A percentile compares a stretch with the other conserved stretches of the same genome.
These are phyloP conservation scores for Ryuthela nishihirai DNA, from an alignment of 2,888 invertebrate genomes.

Conservation along the genomic window DNA sequence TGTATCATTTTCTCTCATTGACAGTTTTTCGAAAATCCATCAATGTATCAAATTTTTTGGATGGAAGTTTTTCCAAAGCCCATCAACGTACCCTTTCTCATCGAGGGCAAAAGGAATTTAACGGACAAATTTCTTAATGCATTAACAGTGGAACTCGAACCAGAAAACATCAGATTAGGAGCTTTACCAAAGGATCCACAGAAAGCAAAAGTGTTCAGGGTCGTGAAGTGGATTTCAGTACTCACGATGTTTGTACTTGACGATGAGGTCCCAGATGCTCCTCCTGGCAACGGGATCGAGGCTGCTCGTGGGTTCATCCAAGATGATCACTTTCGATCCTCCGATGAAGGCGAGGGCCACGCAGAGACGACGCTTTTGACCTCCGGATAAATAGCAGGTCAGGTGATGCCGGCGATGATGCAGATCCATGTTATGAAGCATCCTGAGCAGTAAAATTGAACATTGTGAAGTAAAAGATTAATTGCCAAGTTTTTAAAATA, in stretches of 20 bases:
- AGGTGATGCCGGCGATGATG: constrained; percentile 45
- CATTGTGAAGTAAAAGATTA: neutral
- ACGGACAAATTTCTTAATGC: too few relatives aligned
- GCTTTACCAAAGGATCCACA: too few relatives aligned
- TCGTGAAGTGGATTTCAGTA: too few relatives aligned
- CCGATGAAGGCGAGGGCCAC: constrained; percentile 54
- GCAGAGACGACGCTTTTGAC: constrained; percentile 52
- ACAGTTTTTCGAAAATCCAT: too few relatives aligned
- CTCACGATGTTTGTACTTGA: constrained; percentile 45
- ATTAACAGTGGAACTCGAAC: too few relatives aligned
- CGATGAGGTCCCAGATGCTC: constrained; percentile 53
- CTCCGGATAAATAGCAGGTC: constrained; percentile 50
- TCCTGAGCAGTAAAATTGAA: constrained; percentile 34
- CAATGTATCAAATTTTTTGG: too few relatives aligned
- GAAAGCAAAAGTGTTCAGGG: too few relatives aligned
- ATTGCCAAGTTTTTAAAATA: neutral
- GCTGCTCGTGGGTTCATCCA: constrained; percentile 49
- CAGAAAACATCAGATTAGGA: too few relatives aligned
- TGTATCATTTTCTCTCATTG: too few relatives aligned
- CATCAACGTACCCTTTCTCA: too few relatives aligned
- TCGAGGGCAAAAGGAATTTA: too few relatives aligned
- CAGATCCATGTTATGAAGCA: constrained; percentile 49
- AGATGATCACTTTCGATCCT: constrained; percentile 50
- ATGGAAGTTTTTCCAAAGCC: too few relatives aligned
- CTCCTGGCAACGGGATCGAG: constrained; percentile 53